Percentiles rank a stretch among this genome's conserved stretches.
phyloP scores from a whole-genome alignment of 2,888 invertebrate genomes.

The Chrysodeixis includens region DNA sequence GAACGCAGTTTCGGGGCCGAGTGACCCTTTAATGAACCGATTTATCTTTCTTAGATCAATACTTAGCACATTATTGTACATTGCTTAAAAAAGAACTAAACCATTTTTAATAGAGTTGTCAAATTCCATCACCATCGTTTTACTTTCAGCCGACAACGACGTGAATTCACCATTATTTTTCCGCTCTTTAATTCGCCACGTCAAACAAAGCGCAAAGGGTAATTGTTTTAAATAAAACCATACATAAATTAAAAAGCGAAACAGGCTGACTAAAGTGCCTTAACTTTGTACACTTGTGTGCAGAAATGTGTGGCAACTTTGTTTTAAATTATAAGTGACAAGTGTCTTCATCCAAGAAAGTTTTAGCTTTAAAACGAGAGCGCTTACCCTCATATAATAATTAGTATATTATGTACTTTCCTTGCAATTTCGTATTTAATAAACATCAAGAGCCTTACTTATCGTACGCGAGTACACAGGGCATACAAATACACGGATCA shows the following conservation, averaged over 20 bases:
- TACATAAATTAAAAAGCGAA: conserved; percentile 51
- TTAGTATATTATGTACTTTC: background rate
- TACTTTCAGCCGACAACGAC: conserved; percentile 8
- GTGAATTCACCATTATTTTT: conserved; percentile 14
- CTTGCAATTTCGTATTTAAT: too few species aligned
- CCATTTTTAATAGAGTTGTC: too few species aligned
- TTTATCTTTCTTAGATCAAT: too few species aligned
- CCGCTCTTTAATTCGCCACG: conserved; percentile 44
- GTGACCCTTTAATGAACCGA: too few species aligned
- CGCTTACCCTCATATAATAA: too few species aligned
- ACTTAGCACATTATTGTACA: too few species aligned
- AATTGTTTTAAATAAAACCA: conserved; percentile 50
- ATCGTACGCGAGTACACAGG: too few species aligned
- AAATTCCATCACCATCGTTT: background rate
- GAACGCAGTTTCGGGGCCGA: too few species aligned
- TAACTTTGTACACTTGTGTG: conserved; percentile 6
- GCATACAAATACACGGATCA: too few species aligned
- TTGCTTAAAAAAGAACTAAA: too few species aligned
- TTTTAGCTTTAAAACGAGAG: background rate
- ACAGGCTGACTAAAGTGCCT: conserved; percentile 26
- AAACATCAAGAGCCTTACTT: too few species aligned
- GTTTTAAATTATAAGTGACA: background rate
- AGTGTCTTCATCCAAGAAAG: background rate
- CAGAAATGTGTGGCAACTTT: background rate
- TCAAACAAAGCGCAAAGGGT: conserved; percentile 42